phyloP scores from a whole-genome alignment of 1,140 invertebrate species.

The Drepana arcuata region DNA sequence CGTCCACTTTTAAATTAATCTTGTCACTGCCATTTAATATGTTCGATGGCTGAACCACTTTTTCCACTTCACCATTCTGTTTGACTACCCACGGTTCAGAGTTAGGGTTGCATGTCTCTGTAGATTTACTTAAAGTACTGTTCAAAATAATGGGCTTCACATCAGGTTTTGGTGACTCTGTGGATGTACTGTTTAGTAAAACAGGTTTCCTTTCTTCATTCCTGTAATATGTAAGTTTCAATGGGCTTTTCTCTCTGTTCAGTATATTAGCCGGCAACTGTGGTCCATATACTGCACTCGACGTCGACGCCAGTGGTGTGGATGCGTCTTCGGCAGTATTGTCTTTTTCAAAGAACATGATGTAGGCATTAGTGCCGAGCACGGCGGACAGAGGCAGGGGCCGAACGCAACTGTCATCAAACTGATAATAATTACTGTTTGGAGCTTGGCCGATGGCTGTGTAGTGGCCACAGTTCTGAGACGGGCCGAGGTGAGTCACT shows the following conservation, averaged over 20 bases:
- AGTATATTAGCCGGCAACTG: slow-evolving; percentile 51
- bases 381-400: slow-evolving; percentile 82
- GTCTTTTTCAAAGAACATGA: slow-evolving; percentile 91
- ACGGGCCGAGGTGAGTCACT: slow-evolving; percentile 95
- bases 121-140: slow-evolving; percentile 47
- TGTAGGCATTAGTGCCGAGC: slow-evolving; percentile 88
- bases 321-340: slow-evolving; percentile 40
- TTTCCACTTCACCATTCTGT: slow-evolving; percentile 62
- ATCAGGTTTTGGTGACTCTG: slow-evolving; percentile 37
- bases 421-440: slow-evolving; percentile 88
- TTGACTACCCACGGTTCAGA: slow-evolving; percentile 63
- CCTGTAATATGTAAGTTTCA: slow-evolving; percentile 51
- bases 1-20: slow-evolving; percentile 27
- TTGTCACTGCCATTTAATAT: slow-evolving; percentile 47
- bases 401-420: slow-evolving; percentile 81
- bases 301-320: slow-evolving; percentile 30
- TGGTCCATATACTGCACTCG: slow-evolving; percentile 52
- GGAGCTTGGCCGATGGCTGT: slow-evolving; percentile 91
- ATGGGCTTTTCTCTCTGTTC: slow-evolving; percentile 54
- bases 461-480: slow-evolving; percentile 97
- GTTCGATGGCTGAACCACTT: slow-evolving; percentile 41
- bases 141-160: slow-evolving; percentile 58
- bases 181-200: slow-evolving; percentile 29
- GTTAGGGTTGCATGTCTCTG: slow-evolving; percentile 33
- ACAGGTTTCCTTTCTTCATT: slow-evolving; percentile 52